Evolutionary conservation across 2,888 invertebrate genomes (phyloP).

Genomic region (Neria commutata): DNA sequence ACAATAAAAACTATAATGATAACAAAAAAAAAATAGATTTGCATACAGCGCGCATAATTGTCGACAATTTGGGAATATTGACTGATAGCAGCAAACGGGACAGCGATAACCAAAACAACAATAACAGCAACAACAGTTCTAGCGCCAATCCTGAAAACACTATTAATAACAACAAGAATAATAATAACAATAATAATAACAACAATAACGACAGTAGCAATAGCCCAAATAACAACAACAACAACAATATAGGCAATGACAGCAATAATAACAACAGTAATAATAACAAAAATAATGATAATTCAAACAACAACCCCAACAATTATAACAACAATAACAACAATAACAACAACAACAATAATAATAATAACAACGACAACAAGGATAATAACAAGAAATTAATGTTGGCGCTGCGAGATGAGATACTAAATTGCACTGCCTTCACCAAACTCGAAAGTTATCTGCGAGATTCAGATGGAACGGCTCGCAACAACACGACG

Average conservation of each 20-base stretch:
- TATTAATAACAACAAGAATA: background rate
- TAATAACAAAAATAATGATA: background rate
- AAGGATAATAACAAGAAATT: conserved; percentile 4
- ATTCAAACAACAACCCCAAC: background rate
- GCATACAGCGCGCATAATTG: background rate
- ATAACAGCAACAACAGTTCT: background rate
- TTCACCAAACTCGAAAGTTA: conserved; percentile 35
- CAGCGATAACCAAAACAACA: background rate
- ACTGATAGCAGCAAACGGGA: conserved; percentile 6
- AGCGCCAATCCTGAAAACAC: conserved; percentile 1
- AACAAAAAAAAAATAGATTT: background rate
- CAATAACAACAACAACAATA: background rate
- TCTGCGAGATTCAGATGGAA: conserved; percentile 17
- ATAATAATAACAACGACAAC: background rate
- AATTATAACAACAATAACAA: background rate
- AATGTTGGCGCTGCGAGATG: conserved; percentile 26
- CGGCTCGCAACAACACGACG: conserved; percentile 25
- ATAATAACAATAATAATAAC: conserved; percentile 4
- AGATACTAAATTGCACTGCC: conserved; percentile 34
- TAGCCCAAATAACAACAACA: conserved; percentile 12
- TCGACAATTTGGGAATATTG: background rate
- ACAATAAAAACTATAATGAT: background rate
- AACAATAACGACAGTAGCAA: conserved; percentile 5
- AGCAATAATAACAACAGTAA: background rate
- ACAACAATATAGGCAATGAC: conserved; percentile 4